Percentiles rank a stretch among this genome's conserved stretches.
phyloP scores from a whole-genome alignment of 2,888 invertebrate genomes.

The Oxyteleia sp. region DNA sequence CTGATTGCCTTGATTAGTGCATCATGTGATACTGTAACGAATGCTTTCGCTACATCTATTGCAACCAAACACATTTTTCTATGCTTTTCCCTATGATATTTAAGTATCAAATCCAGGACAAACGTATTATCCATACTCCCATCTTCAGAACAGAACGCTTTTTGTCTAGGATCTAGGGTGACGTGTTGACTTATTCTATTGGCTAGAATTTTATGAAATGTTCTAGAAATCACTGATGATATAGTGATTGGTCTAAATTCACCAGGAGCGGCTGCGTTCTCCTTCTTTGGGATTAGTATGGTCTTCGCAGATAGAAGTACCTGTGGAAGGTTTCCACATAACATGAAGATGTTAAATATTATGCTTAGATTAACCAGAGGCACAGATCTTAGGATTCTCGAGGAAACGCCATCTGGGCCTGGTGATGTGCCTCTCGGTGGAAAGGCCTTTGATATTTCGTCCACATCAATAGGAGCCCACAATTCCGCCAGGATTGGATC shows the following conservation, averaged over 20 bases:
- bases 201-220: constrained; percentile 68
- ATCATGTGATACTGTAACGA: constrained; percentile 68
- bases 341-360: constrained; percentile 39
- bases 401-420: constrained; percentile 74
- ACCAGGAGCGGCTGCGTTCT: background rate
- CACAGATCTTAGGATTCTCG: constrained; percentile 70
- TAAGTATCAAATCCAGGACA: constrained; percentile 11
- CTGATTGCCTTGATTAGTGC: background rate
- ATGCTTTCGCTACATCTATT: constrained; percentile 73
- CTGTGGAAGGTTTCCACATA: constrained; percentile 46
- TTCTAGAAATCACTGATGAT: constrained; percentile 44
- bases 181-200: background rate
- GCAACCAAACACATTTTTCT: constrained; percentile 34
- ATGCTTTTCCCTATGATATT: background rate
- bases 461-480: background rate
- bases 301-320: constrained; percentile 76
- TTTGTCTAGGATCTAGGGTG: constrained; percentile 40
- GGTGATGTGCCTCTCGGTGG: constrained; percentile 60
- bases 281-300: constrained; percentile 40
- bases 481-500: background rate
- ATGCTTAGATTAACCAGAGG: constrained; percentile 15
- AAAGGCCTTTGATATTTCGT: background rate
- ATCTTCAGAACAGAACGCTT: constrained; percentile 66
- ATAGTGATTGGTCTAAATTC: constrained; percentile 27
- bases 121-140: constrained; percentile 73